Evolutionary conservation across 2,888 invertebrate genomes (phyloP).

Genomic region (Gonocerus acuteangulatus): DNA sequence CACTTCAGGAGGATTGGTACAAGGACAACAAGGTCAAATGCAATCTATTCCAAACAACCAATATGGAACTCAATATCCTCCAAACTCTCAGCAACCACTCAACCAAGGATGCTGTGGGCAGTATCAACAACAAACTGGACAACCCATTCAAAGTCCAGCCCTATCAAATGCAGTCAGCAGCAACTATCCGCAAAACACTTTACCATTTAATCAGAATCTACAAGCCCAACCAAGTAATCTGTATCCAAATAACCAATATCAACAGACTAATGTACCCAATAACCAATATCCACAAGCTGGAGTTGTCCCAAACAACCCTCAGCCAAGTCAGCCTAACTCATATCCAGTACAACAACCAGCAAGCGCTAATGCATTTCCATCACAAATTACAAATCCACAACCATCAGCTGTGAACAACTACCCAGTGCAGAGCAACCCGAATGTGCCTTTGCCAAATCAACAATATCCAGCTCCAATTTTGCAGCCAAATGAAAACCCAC

Average conservation of each 20-base stretch:
- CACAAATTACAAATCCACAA: neutral
- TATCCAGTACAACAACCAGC: neutral
- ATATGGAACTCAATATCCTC: neutral
- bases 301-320: neutral
- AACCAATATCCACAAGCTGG: neutral
- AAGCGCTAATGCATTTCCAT: neutral
- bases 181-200: neutral
- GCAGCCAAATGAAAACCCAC: neutral
- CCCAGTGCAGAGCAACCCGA: neutral
- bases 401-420: neutral
- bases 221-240: too few relatives aligned
- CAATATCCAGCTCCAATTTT: neutral
- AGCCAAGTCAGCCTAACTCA: neutral
- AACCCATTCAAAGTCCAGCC: neutral
- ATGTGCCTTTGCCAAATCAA: neutral
- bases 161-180: neutral
- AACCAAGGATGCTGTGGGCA: neutral
- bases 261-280: neutral
- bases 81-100: neutral
- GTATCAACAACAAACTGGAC: neutral
- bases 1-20: slow-evolving; percentile 6
- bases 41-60: neutral
- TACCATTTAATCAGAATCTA: neutral
- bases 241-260: neutral
- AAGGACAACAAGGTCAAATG: slow-evolving; percentile 8